A percentile compares a stretch with the other conserved stretches of the same genome.
Evolutionary conservation across 1,140 invertebrate species (phyloP).

Genomic region (Dermatophagoides farinae): DNA sequence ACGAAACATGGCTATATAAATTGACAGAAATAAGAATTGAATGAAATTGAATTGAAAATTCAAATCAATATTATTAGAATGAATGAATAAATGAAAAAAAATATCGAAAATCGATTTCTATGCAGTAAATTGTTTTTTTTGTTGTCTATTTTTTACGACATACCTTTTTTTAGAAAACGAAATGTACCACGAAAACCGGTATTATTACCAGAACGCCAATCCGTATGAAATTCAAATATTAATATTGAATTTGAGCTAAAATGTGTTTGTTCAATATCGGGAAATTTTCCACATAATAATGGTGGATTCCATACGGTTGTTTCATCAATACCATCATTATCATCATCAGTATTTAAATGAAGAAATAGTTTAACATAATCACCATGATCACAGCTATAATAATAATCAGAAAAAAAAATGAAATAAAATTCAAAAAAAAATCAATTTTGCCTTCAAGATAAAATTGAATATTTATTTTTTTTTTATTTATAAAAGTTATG

Average conservation of each 20-base stretch:
- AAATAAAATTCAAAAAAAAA: conserved; percentile 8
- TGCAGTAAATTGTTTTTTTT: background rate
- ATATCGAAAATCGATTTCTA: background rate
- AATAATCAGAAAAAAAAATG: background rate
- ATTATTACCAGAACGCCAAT: conserved; percentile 34
- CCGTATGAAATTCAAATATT: conserved; percentile 56
- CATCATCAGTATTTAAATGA: conserved; percentile 33
- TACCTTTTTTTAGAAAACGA: conserved; percentile 56
- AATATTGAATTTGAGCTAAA: conserved; percentile 59
- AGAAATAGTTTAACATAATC: conserved; percentile 62
- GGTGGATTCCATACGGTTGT: conserved; percentile 45
- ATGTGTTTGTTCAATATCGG: conserved; percentile 45
- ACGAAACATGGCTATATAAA: conserved; percentile 41
- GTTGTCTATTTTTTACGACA: background rate
- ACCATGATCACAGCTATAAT: conserved; percentile 42
- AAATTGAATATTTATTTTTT: background rate
- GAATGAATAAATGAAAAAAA: conserved; percentile 9
- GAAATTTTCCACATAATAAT: conserved; percentile 44
- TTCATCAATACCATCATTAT: conserved; percentile 42
- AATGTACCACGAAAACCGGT: conserved; percentile 56
- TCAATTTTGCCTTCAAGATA: background rate
- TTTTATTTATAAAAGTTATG: background rate
- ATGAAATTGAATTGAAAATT: background rate
- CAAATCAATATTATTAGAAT: background rate
- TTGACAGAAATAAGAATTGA: background rate